Conservation (phyloP, 2,113 vertebrate species). For the Drymodes brunneopygia region DNA sequence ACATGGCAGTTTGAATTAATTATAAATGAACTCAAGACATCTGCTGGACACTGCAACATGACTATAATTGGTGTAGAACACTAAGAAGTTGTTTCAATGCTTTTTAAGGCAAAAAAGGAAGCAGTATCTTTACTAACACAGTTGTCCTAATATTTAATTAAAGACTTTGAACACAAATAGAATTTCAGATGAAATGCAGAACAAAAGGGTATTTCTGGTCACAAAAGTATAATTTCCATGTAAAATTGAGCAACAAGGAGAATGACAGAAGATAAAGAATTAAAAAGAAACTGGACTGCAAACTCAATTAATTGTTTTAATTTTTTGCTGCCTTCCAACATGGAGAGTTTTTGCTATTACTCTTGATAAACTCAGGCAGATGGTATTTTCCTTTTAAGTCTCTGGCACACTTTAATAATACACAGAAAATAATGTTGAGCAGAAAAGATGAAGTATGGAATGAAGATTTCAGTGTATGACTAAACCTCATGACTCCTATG, state of each 20-base stretch:
- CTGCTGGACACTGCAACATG: not conserved
- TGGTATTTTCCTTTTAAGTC: not conserved
- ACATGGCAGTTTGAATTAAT: not conserved
- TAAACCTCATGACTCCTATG: not conserved
- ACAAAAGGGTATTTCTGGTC: not conserved
- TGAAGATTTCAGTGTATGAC: not conserved
- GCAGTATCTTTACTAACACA: not conserved
- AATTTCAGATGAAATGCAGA: slow-evolving; percentile 15
- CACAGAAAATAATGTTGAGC: not conserved
- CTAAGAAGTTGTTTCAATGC: not conserved
- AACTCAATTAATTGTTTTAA: not conserved
- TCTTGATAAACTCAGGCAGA: not conserved
- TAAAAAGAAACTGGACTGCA: not conserved
- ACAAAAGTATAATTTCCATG: not conserved
- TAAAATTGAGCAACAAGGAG: not conserved
- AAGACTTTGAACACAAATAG: slow-evolving; percentile 1
- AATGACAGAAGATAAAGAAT: slow-evolving; percentile 9
- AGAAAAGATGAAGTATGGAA: not conserved
- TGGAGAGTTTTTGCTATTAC: not conserved
- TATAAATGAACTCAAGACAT: not conserved
- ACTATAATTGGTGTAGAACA: slow-evolving; percentile 10
- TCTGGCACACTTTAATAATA: not conserved
- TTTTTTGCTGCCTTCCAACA: not conserved
- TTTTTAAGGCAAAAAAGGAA: not conserved
- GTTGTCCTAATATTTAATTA: slow-evolving; percentile 39